These are phyloP conservation scores for Nudaria mundana DNA, from an alignment of 2,888 invertebrate species.

Conservation along the genomic window DNA sequence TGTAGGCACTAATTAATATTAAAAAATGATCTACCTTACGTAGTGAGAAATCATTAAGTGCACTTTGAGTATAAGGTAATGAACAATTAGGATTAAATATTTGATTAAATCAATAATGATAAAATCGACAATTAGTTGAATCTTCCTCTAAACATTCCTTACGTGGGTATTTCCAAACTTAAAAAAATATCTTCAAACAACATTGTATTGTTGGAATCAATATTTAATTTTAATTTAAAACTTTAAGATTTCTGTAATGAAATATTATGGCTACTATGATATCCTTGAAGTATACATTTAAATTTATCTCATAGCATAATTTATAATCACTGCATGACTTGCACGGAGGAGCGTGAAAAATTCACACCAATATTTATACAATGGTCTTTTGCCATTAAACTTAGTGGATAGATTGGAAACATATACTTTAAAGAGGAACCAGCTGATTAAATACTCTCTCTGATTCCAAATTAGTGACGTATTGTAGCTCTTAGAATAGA, in stretches of 20 bases:
- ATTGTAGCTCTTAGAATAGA: too few relatives aligned
- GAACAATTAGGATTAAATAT: constrained; percentile 40
- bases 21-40: constrained; percentile 51
- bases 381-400: neutral
- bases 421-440: neutral
- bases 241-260: too few relatives aligned
- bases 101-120: constrained; percentile 42
- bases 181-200: too few relatives aligned
- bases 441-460: neutral
- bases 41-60: constrained; percentile 75
- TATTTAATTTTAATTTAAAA: too few relatives aligned
- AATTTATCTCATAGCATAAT: constrained; percentile 33
- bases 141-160: constrained; percentile 10
- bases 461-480: neutral
- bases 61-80: constrained; percentile 68
- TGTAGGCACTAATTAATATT: constrained; percentile 39
- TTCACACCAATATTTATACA: neutral
- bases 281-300: constrained; percentile 26
- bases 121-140: constrained; percentile 48
- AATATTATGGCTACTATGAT: constrained; percentile 17
- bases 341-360: constrained; percentile 3
- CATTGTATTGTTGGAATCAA: constrained; percentile 2
- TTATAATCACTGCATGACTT: constrained; percentile 18
- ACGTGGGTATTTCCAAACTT: too few relatives aligned
- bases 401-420: neutral